These are phyloP conservation scores for Dipodomys spectabilis DNA, from an alignment of 2,113 vertebrate genomes.

Conservation along the genomic window DNA sequence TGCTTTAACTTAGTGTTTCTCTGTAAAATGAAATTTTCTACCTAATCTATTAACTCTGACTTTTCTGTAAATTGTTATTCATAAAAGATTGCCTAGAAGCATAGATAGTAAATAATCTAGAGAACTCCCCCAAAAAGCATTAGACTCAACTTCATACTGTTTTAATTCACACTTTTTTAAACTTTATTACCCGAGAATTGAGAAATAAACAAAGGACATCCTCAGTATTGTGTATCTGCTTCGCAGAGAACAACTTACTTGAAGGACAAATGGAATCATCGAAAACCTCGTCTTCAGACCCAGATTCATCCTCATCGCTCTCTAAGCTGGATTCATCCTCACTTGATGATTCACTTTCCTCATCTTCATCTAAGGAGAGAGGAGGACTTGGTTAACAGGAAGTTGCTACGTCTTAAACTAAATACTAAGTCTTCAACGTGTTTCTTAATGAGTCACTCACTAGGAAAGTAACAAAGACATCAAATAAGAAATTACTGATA, in stretches of 20 bases:
- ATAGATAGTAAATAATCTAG: constrained; percentile 22
- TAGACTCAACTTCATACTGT: not conserved
- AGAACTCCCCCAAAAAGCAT: not conserved
- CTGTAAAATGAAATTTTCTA: constrained; percentile 36
- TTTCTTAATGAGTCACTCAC: not conserved
- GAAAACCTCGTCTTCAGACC: constrained; percentile 84
- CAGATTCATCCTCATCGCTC: constrained; percentile 85
- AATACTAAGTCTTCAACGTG: constrained; percentile 11
- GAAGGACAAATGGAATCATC: constrained; percentile 90
- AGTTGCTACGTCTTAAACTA: too few relatives aligned
- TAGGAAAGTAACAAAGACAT: constrained; percentile 4
- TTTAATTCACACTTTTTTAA: not conserved
- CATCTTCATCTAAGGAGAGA: constrained; percentile 86
- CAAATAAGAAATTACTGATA: not conserved
- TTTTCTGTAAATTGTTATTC: constrained; percentile 1
- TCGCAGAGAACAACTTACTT: constrained; percentile 82
- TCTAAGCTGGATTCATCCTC: constrained; percentile 88
- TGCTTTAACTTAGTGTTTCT: not conserved
- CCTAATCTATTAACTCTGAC: not conserved
- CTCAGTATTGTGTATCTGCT: not conserved
- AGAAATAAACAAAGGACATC: not conserved
- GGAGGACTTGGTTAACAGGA: not conserved
- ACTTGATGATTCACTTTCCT: constrained; percentile 88
- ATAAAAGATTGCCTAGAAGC: not conserved
- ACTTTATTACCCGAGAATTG: not conserved